Percentiles rank a stretch among this genome's conserved stretches.
These are phyloP conservation scores for Steatocranus sp. DNA, from an alignment of 2,797 vertebrate genomes.

Conservation along the genomic window DNA sequence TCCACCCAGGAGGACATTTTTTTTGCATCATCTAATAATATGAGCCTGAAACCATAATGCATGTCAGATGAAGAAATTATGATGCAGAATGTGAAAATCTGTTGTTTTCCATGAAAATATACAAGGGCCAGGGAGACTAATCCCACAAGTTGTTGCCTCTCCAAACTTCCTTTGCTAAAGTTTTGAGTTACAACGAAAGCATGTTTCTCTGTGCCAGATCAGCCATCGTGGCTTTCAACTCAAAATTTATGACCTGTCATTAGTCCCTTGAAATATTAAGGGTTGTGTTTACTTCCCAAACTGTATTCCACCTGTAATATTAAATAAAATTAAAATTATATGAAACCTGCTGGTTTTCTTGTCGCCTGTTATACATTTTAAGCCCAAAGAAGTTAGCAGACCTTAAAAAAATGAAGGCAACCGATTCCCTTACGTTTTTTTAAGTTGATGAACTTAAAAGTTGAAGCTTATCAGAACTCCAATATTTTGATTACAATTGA, in stretches of 20 bases:
- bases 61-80: constrained; percentile 56
- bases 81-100: constrained; percentile 56
- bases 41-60: constrained; percentile 29
- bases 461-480: background rate
- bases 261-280: background rate
- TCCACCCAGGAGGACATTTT: constrained; percentile 29
- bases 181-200: constrained; percentile 67
- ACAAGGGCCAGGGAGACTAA: constrained; percentile 48
- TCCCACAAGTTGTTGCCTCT: constrained; percentile 53
- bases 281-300: constrained; percentile 3
- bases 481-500: background rate
- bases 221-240: constrained; percentile 36
- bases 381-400: background rate
- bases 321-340: background rate
- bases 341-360: background rate
- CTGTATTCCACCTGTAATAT: background rate
- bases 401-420: background rate
- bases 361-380: background rate
- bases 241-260: constrained; percentile 22
- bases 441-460: background rate
- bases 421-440: background rate
- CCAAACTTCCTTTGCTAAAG: constrained; percentile 48
- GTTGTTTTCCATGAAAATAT: constrained; percentile 69
- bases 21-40: constrained; percentile 52
- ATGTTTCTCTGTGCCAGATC: constrained; percentile 32